Conservation (phyloP, 2,113 vertebrate species). For the Ctenomys sociabilis region DNA sequence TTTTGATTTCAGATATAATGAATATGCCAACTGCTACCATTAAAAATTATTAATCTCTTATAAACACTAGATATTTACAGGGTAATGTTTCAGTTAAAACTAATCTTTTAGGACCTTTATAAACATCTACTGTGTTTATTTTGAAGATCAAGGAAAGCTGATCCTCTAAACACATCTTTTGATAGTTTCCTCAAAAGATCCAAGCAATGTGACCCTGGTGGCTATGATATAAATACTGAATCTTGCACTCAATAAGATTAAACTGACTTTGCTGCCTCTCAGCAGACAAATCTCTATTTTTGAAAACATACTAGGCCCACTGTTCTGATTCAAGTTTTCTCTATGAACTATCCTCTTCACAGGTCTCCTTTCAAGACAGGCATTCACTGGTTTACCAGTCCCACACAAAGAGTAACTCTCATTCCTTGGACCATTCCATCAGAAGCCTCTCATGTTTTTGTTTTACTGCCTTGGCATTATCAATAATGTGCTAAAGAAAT, state of each 20-base stretch:
- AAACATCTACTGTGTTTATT: background rate
- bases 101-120: background rate
- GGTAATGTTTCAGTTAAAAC: conserved; percentile 50
- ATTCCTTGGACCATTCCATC: background rate
- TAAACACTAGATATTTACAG: conserved; percentile 10
- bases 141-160: background rate
- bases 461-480: too few species aligned
- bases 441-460: background rate
- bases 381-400: background rate
- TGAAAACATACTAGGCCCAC: background rate
- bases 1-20: conserved; percentile 28
- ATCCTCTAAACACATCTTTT: background rate
- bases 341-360: background rate
- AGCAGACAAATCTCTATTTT: conserved; percentile 2
- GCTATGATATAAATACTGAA: background rate
- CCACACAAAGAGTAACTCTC: background rate
- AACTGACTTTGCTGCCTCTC: background rate
- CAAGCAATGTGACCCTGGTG: background rate
- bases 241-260: background rate
- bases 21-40: conserved; percentile 22
- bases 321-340: conserved; percentile 31
- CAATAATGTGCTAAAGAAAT: background rate
- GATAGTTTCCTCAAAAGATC: background rate
- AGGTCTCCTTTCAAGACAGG: conserved; percentile 21
- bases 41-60: conserved; percentile 61